A percentile compares a stretch with the other conserved stretches of the same genome.
Conservation (phyloP, 2,888 invertebrate genomes). For the Callimorpha dominula region DNA sequence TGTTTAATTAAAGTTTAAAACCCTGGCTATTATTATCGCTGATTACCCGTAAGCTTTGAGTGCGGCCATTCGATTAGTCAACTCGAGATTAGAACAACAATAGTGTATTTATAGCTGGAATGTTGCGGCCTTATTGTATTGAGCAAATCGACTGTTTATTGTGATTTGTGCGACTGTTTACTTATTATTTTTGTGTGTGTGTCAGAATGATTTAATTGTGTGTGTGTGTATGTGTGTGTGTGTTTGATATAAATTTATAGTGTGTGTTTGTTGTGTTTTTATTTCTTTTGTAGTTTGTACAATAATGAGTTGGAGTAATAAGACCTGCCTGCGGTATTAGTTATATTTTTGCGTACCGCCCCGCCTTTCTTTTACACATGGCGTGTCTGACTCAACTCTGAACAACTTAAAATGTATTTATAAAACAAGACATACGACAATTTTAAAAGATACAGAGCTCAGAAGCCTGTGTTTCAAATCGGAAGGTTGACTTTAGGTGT, state of each 20-base stretch:
- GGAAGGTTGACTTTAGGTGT: too few species aligned
- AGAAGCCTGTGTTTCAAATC: too few species aligned
- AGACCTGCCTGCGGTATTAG: too few species aligned
- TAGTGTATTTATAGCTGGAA: conserved; percentile 72
- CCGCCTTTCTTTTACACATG: too few species aligned
- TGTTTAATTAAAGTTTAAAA: conserved; percentile 63
- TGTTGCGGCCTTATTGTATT: conserved; percentile 52
- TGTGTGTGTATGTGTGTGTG: conserved; percentile 13
- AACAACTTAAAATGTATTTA: too few species aligned
- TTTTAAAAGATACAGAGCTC: too few species aligned
- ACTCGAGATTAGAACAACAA: conserved; percentile 79
- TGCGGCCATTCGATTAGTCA: conserved; percentile 73
- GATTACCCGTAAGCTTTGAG: conserved; percentile 59
- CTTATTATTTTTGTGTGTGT: conserved; percentile 8
- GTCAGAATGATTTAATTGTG: conserved; percentile 3
- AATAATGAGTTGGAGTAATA: not conserved
- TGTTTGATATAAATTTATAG: not conserved
- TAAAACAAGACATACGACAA: too few species aligned
- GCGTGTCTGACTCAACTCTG: too few species aligned
- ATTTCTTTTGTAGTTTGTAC: not conserved
- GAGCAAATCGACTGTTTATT: conserved; percentile 73
- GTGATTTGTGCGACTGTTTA: conserved; percentile 55
- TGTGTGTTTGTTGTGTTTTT: not conserved
- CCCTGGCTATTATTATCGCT: conserved; percentile 60
- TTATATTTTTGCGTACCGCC: too few species aligned